phyloP scores from a whole-genome alignment of 2,797 vertebrate genomes.

The Tapirus indicus region DNA sequence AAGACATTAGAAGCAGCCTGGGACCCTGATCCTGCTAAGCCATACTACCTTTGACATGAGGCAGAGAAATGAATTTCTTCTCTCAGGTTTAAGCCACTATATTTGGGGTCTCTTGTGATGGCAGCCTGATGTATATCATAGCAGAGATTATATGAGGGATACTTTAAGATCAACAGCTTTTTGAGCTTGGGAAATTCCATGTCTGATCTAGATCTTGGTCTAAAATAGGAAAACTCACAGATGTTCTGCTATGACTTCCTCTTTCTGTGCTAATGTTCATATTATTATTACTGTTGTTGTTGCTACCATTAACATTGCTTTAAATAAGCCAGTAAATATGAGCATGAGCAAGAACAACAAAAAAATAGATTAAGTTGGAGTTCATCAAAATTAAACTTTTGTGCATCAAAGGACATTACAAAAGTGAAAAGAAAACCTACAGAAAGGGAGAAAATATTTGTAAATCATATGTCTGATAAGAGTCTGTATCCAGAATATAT shows the following conservation, averaged over 20 bases:
- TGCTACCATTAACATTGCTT: background rate
- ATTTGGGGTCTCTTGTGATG: background rate
- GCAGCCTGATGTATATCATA: background rate
- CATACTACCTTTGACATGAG: background rate
- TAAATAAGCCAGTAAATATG: background rate
- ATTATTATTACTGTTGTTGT: background rate
- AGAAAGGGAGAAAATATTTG: background rate
- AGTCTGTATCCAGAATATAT: background rate
- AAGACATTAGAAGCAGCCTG: background rate
- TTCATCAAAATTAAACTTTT: background rate
- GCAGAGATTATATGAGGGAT: background rate
- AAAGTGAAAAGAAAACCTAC: background rate
- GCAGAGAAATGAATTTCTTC: background rate
- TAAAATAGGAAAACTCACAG: background rate
- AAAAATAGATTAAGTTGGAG: background rate
- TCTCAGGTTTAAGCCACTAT: background rate
- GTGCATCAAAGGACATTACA: background rate
- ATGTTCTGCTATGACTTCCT: background rate
- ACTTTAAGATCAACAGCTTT: background rate
- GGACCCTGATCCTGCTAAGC: background rate
- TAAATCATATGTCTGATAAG: background rate
- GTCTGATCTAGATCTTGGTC: background rate
- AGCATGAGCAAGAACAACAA: background rate
- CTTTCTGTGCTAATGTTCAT: background rate
- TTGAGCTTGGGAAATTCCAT: slow-evolving; percentile 13